Percentiles rank a stretch among this genome's conserved stretches.
These are phyloP conservation scores for Drosophila formosana DNA, from an alignment of 2,888 invertebrate genomes.

Conservation along the genomic window DNA sequence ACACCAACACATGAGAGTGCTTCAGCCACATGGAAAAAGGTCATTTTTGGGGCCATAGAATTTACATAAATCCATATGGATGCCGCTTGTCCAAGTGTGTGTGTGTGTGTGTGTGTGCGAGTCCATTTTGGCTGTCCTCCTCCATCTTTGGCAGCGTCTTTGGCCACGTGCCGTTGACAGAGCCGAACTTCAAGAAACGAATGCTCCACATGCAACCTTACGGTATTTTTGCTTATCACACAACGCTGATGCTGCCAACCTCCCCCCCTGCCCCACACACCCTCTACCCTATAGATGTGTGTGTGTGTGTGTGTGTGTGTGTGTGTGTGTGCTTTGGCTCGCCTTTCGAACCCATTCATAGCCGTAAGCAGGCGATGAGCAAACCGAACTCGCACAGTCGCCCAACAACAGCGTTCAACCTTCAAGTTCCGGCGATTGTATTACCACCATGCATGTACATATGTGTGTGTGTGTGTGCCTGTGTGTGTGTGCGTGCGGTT, in stretches of 20 bases:
- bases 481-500: constrained; percentile 69
- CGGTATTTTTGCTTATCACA: constrained; percentile 63
- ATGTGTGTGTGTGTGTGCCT: constrained; percentile 19
- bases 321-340: constrained; percentile 35
- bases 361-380: constrained; percentile 54
- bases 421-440: constrained; percentile 61
- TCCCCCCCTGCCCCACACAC: not conserved
- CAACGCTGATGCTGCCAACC: constrained; percentile 35
- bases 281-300: not conserved
- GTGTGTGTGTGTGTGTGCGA: constrained; percentile 9
- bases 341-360: constrained; percentile 74
- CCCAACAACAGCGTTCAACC: constrained; percentile 45
- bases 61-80: constrained; percentile 84
- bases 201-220: constrained; percentile 55
- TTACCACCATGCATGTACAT: constrained; percentile 32
- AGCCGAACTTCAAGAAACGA: constrained; percentile 41
- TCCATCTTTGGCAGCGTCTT: constrained; percentile 49
- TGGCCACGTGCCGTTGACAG: constrained; percentile 58
- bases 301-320: constrained; percentile 30
- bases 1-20: constrained; percentile 15
- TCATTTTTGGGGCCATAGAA: constrained; percentile 80
- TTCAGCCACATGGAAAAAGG: constrained; percentile 77
- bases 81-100: constrained; percentile 64
- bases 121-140: constrained; percentile 45
- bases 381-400: constrained; percentile 37